These are phyloP conservation scores for Myoxocephalus aenaeus DNA, from an alignment of 2,797 vertebrate genomes.

Conservation along the genomic window DNA sequence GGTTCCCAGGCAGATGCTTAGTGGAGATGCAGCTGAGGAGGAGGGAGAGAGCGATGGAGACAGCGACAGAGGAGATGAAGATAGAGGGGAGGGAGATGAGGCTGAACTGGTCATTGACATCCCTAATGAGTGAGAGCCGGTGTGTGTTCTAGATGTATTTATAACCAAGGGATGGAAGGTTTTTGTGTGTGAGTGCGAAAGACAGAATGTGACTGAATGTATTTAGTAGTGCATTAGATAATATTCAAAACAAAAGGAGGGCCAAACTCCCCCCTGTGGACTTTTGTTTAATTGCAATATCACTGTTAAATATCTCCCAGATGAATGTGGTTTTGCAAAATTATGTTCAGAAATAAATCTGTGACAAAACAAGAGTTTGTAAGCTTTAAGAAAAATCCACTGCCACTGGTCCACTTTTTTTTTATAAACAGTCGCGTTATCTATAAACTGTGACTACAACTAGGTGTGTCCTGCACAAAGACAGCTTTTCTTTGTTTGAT, in stretches of 20 bases:
- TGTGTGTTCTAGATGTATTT: slow-evolving; percentile 41
- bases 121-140: slow-evolving; percentile 84
- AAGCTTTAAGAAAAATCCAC: not conserved
- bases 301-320: slow-evolving; percentile 30
- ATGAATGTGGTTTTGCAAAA: slow-evolving; percentile 13
- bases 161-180: not conserved
- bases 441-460: slow-evolving; percentile 11
- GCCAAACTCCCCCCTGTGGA: slow-evolving; percentile 65
- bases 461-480: not conserved
- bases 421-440: not conserved
- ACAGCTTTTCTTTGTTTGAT: not conserved
- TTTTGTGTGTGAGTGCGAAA: not conserved
- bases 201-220: slow-evolving; percentile 13
- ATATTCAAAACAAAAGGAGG: slow-evolving; percentile 21
- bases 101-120: slow-evolving; percentile 94
- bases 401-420: no score
- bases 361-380: not conserved
- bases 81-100: slow-evolving; percentile 91
- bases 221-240: slow-evolving; percentile 2
- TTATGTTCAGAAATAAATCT: slow-evolving; percentile 22
- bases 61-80: slow-evolving; percentile 86
- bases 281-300: slow-evolving; percentile 36
- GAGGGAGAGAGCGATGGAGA: slow-evolving; percentile 88
- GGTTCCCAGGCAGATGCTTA: slow-evolving; percentile 93
- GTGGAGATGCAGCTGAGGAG: slow-evolving; percentile 88